Conservation (phyloP, 2,888 invertebrate species). For the Cybosia mesomella region DNA sequence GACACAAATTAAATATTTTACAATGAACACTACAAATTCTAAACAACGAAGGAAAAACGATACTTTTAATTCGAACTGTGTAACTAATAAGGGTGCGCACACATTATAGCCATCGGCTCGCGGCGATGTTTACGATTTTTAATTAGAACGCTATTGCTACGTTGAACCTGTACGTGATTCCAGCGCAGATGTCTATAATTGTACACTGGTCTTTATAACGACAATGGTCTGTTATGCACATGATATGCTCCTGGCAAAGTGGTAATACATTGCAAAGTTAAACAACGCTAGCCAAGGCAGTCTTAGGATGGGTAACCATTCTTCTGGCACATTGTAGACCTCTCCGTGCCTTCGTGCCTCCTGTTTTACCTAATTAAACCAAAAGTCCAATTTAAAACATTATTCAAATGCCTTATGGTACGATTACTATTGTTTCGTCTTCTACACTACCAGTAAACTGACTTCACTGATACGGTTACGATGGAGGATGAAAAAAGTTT, state of each 20-base stretch:
- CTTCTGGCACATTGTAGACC: no score
- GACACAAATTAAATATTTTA: neutral
- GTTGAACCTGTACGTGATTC: conserved; percentile 45
- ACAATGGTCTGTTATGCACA: conserved; percentile 12
- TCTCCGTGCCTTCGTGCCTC: no score
- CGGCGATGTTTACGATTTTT: conserved; percentile 70
- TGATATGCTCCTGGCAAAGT: no score
- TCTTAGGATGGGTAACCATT: no score
- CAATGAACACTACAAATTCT: conserved; percentile 25
- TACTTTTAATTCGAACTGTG: conserved; percentile 45
- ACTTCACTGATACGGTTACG: neutral
- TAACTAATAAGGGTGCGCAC: conserved; percentile 51
- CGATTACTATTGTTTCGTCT: neutral
- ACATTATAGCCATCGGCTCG: conserved; percentile 50
- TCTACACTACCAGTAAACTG: neutral
- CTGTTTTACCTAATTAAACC: neutral
- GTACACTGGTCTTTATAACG: conserved; percentile 36
- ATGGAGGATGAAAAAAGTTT: neutral
- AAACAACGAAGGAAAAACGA: conserved; percentile 26
- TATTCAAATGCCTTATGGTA: neutral
- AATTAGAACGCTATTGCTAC: conserved; percentile 61
- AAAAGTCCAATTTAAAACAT: neutral
- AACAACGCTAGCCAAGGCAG: no score
- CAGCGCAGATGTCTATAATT: conserved; percentile 39
- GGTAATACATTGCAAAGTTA: no score